These are phyloP conservation scores for Eristalis pertinax DNA, from an alignment of 2,888 invertebrate genomes.

Conservation along the genomic window DNA sequence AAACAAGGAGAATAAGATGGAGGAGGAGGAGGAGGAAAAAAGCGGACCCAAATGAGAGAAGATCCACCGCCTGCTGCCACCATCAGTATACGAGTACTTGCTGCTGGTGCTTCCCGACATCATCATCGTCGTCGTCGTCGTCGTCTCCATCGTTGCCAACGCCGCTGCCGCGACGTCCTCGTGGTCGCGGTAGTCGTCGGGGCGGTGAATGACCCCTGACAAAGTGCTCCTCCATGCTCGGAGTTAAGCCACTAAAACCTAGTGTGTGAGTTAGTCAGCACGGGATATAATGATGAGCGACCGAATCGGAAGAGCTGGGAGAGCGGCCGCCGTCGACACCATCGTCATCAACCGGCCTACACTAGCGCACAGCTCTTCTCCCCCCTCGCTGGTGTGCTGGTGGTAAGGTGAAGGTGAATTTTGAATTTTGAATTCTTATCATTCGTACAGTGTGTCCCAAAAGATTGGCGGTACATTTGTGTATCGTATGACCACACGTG, in stretches of 20 bases:
- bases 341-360: not conserved
- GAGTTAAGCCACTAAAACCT: conserved; percentile 38
- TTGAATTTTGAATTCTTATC: conserved; percentile 19
- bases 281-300: conserved; percentile 26
- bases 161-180: not conserved
- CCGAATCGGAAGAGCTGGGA: not conserved
- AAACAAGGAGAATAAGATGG: not conserved
- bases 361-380: not conserved
- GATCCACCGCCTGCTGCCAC: conserved; percentile 31
- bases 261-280: conserved; percentile 32
- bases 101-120: conserved; percentile 11
- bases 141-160: not conserved
- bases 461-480: not conserved
- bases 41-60: conserved; percentile 35
- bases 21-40: too few species aligned
- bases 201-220: conserved; percentile 56
- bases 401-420: not conserved
- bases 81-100: not conserved
- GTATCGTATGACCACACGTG: conserved; percentile 4
- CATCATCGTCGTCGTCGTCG: conserved; percentile 1
- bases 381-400: not conserved
- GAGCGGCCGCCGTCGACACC: not conserved
- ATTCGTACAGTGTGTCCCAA: conserved; percentile 39
- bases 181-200: not conserved
- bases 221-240: conserved; percentile 18